phyloP scores from a whole-genome alignment of 2,888 invertebrate species.

The Parnassius orleans region DNA sequence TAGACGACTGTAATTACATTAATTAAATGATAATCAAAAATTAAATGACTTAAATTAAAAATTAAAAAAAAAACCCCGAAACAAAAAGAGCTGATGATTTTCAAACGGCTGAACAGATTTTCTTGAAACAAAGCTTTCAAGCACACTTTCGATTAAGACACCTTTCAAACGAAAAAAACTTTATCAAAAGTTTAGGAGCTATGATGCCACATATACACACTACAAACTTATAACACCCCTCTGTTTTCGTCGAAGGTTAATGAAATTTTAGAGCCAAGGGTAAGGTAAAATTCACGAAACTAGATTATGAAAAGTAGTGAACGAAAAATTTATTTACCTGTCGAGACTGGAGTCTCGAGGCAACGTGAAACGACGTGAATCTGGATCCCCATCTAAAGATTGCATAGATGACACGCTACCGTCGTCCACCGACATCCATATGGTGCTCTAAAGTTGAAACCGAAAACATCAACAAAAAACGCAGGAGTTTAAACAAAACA shows the following conservation, averaged over 20 bases:
- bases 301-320: background rate
- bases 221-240: no score
- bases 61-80: no score
- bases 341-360: slow-evolving; percentile 89
- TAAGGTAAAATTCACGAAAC: no score
- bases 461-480: background rate
- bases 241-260: no score
- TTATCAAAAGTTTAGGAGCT: no score
- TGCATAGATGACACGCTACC: slow-evolving; percentile 93
- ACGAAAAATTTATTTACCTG: slow-evolving; percentile 69
- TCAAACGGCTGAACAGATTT: no score
- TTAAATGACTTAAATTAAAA: background rate
- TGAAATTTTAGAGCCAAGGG: no score
- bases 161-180: no score
- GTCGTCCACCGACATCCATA: slow-evolving; percentile 92
- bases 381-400: slow-evolving; percentile 85
- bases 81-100: no score
- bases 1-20: slow-evolving; percentile 79
- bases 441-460: slow-evolving; percentile 72
- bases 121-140: slow-evolving; percentile 1
- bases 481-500: background rate
- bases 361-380: slow-evolving; percentile 80
- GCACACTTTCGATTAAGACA: no score
- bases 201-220: no score
- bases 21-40: background rate